Percentiles rank a stretch among this genome's conserved stretches.
These are phyloP conservation scores for Lycocerus yunnanus DNA, from an alignment of 2,888 invertebrate genomes.

Conservation along the genomic window DNA sequence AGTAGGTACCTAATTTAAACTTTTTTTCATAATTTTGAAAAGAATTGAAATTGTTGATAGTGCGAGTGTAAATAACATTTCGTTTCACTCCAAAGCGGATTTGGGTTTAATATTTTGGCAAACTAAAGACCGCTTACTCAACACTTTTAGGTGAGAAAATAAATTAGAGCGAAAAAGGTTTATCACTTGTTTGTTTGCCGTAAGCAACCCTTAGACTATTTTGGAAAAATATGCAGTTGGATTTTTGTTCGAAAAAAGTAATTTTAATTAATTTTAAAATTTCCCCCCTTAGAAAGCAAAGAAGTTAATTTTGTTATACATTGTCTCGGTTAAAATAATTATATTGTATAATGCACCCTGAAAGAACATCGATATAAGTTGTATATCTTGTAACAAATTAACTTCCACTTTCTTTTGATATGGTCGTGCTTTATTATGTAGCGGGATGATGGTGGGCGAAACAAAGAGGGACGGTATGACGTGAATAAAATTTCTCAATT, in stretches of 20 bases:
- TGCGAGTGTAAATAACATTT: background rate
- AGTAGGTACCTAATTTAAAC: no score
- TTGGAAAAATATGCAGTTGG: background rate
- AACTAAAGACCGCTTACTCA: background rate
- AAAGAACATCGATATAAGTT: slow-evolving; percentile 2
- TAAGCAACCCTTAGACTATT: background rate
- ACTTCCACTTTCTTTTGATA: background rate
- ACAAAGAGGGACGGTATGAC: background rate
- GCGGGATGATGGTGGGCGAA: background rate
- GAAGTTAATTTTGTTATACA: background rate
- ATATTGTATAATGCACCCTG: background rate
- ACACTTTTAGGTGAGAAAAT: background rate
- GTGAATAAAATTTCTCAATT: slow-evolving; percentile 1
- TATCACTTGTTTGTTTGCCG: background rate
- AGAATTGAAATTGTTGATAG: background rate
- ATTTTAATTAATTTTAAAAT: background rate
- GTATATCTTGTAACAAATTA: slow-evolving; percentile 4
- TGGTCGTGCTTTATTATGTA: background rate
- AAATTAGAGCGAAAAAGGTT: background rate
- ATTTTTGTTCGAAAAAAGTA: background rate
- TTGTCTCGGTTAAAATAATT: slow-evolving; percentile 2
- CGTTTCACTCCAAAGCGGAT: background rate
- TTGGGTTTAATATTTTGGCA: background rate
- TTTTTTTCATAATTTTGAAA: background rate
- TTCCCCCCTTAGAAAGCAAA: background rate